Percentiles rank a stretch among this genome's conserved stretches.
These are phyloP conservation scores for Zaprionus tsacasi DNA, from an alignment of 1,140 invertebrate species.

Conservation along the genomic window DNA sequence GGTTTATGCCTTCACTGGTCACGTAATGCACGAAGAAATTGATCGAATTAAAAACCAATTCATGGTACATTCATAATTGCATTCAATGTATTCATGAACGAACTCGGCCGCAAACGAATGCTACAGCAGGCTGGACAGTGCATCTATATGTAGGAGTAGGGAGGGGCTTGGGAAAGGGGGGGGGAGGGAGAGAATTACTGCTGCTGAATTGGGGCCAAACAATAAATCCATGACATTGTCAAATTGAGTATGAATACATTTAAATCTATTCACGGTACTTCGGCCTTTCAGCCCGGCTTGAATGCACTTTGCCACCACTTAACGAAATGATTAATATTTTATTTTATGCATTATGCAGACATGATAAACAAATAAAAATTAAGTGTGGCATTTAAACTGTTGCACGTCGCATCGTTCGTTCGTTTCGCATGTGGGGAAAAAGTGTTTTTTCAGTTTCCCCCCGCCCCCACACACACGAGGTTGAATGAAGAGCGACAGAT, in stretches of 20 bases:
- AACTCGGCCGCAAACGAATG: slow-evolving; percentile 1
- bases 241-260: slow-evolving; percentile 4
- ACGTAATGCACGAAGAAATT: slow-evolving; percentile 7
- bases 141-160: not conserved
- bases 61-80: slow-evolving; percentile 2
- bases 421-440: too few species aligned
- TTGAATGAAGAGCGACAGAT: not conserved
- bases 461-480: too few species aligned
- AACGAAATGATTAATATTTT: slow-evolving; percentile 8
- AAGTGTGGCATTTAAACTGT: slow-evolving; percentile 5
- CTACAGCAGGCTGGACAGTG: not conserved
- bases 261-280: slow-evolving; percentile 5
- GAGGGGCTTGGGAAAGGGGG: not conserved
- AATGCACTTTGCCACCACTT: slow-evolving; percentile 3
- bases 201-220: not conserved
- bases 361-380: slow-evolving; percentile 8
- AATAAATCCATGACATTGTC: slow-evolving; percentile 1
- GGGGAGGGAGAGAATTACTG: not conserved
- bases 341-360: slow-evolving; percentile 5
- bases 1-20: slow-evolving; percentile 1
- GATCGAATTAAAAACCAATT: slow-evolving; percentile 4
- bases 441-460: too few species aligned
- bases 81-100: slow-evolving; percentile 5
- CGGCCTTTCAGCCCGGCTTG: not conserved
- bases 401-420: not conserved